A percentile compares a stretch with the other conserved stretches of the same genome.
phyloP scores from a whole-genome alignment of 1,140 invertebrate genomes.

The Paraescarpia echinospica region DNA sequence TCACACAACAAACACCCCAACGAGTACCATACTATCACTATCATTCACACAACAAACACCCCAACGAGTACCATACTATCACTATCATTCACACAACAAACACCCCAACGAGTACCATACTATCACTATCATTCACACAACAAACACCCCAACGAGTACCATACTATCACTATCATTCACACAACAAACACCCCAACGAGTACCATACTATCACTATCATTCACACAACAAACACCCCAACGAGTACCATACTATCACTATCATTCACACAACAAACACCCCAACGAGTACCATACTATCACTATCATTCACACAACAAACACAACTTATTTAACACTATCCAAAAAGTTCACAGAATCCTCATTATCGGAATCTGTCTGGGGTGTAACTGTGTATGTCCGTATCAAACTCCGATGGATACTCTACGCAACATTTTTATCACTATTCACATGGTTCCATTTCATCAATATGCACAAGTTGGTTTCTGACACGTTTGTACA shows the following conservation, averaged over 20 bases:
- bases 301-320: too few species aligned
- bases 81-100: too few species aligned
- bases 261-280: too few species aligned
- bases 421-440: not conserved
- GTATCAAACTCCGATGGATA: too few species aligned
- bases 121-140: too few species aligned
- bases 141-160: not conserved
- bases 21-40: not conserved
- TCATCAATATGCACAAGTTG: not conserved
- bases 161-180: too few species aligned
- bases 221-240: too few species aligned
- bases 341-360: not conserved
- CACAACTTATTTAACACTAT: not conserved
- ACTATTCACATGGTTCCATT: not conserved
- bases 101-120: not conserved
- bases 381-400: not conserved
- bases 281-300: not conserved
- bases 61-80: not conserved
- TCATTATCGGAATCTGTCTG: not conserved
- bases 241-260: not conserved
- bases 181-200: not conserved
- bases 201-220: not conserved
- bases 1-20: too few species aligned
- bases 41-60: too few species aligned
- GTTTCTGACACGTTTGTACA: not conserved